A percentile compares a stretch with the other conserved stretches of the same genome.
Evolutionary conservation across 2,888 invertebrate genomes (phyloP).

Genomic region (Epinotia nisella): DNA sequence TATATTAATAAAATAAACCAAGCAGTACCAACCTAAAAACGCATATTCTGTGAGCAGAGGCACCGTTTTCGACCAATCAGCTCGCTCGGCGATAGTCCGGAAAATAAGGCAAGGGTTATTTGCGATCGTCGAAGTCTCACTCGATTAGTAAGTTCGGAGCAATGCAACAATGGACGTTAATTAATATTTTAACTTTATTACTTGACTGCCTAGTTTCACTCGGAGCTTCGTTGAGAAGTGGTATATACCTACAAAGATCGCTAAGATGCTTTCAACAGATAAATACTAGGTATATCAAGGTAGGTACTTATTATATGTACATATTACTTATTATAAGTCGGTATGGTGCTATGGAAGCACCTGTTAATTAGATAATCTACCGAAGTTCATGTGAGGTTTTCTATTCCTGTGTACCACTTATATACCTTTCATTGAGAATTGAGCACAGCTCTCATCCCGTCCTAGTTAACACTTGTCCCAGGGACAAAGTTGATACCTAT

Average conservation of each 20-base stretch:
- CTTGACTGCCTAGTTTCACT: not conserved
- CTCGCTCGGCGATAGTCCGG: slow-evolving; percentile 74
- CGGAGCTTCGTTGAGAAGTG: not conserved
- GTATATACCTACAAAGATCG: not conserved
- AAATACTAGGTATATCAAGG: not conserved
- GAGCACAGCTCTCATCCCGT: too few relatives aligned
- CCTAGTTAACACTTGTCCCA: too few relatives aligned
- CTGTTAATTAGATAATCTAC: too few relatives aligned
- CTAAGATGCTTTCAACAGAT: not conserved
- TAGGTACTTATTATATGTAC: too few relatives aligned
- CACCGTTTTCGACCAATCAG: slow-evolving; percentile 75
- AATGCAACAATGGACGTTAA: slow-evolving; percentile 30
- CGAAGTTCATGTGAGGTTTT: too few relatives aligned
- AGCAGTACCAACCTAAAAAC: slow-evolving; percentile 83
- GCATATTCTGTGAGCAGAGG: slow-evolving; percentile 81
- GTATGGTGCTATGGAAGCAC: too few relatives aligned
- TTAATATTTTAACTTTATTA: not conserved
- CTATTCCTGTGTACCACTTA: too few relatives aligned
- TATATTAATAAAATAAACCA: slow-evolving; percentile 58
- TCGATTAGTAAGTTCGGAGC: slow-evolving; percentile 17
- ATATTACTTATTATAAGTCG: too few relatives aligned
- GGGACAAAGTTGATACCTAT: too few relatives aligned
- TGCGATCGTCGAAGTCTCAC: slow-evolving; percentile 45
- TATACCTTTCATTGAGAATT: too few relatives aligned
- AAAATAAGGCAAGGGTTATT: slow-evolving; percentile 77